phyloP scores from a whole-genome alignment of 2,113 vertebrate species.

The Rhea americana region DNA sequence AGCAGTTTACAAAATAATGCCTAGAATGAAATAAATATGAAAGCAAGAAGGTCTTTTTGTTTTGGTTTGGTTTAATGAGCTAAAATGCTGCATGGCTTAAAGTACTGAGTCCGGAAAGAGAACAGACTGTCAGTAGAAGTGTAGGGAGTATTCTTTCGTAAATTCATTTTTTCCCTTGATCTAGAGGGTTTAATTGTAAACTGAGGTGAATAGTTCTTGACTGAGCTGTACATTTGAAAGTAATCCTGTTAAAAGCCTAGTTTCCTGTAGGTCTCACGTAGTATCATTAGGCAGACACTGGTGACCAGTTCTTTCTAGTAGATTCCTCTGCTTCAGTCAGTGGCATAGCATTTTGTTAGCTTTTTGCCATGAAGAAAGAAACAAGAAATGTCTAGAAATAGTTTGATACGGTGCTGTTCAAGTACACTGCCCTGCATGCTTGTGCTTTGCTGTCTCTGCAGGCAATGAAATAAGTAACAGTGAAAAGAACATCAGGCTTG shows the following conservation, averaged over 20 bases:
- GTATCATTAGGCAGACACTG: not conserved
- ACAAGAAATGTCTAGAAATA: not conserved
- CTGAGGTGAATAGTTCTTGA: not conserved
- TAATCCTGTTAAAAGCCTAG: not conserved
- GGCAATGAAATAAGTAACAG: not conserved
- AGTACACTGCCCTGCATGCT: not conserved
- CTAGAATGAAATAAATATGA: not conserved
- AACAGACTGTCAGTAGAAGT: not conserved
- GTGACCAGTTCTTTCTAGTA: not conserved
- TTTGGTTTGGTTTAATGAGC: not conserved
- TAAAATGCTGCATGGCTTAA: not conserved
- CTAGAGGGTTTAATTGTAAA: not conserved
- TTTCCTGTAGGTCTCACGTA: not conserved
- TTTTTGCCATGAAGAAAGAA: not conserved
- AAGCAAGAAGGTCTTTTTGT: accelerated
- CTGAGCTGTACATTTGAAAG: not conserved
- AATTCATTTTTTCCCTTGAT: not conserved
- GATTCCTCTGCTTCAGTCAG: not conserved
- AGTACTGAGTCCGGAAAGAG: not conserved
- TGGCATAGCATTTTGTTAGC: not conserved
- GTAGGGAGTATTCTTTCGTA: not conserved
- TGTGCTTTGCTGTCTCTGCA: not conserved
- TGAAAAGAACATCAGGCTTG: not conserved
- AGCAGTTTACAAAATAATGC: not conserved
- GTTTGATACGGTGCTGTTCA: not conserved